Evolutionary conservation across 2,797 vertebrate genomes (phyloP), one percentile per base, ranked within the genome.

Genomic region (Sebastes taczanowskii): DNA sequence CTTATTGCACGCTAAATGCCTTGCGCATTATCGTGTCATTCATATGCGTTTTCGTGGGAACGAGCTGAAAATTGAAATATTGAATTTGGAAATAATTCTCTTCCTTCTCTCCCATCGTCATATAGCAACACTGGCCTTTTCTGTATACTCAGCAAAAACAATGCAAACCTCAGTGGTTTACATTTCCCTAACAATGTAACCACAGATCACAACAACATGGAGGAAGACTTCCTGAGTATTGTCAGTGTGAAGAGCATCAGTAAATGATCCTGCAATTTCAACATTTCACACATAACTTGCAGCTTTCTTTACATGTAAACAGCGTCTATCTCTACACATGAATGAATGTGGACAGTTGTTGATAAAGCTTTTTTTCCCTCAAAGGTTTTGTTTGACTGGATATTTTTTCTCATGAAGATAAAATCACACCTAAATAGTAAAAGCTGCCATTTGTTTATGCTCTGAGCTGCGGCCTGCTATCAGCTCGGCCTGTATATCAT

Each of bases 371-470:
- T 55, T 42, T 58, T 80, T 74, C 59, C 68, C 72, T 72, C 53
- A 71, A 68, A 65, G 59, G 35, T 68, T 81, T 80, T 72, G 63
- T 83, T 66, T 38, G 68, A 59, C 74, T 52, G 7, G 55, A 80
- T 77, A 62, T 46, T 34, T 58, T 75, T 85, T 63, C 78, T 78
- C 72, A 74, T 59, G n/a, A 5, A 85, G 88, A 89, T 86, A 76
- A 77, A 82, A 87, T 87, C 72, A 27, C 77, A 85, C 61, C 78
- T 82, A 86, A 89, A 89, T 83, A 87, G 77, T 86, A 79, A 82
- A 83, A 85, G 80, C 83, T 82, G 89, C 73, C 82, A 65, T 88
- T 91, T 91, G 87, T 93, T 92, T 89, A 85, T 74, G 59, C 71
- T 72, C 64, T 6, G 56, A 80, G 70, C 86, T 70, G 81, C 62